phyloP scores from a whole-genome alignment of 2,888 invertebrate genomes.

The Aspidiotus destructor region DNA sequence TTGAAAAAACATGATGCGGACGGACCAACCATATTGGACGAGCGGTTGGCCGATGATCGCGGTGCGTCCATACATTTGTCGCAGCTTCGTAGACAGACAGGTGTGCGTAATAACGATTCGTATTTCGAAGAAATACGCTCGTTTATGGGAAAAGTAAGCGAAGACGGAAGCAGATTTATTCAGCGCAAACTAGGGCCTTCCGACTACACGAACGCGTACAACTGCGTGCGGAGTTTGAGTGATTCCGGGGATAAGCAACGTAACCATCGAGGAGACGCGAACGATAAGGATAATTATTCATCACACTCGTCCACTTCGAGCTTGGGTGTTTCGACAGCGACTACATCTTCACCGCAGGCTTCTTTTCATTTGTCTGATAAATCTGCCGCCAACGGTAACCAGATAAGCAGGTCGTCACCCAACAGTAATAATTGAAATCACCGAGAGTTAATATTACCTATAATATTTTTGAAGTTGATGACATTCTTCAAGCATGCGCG shows the following conservation, averaged over 20 bases:
- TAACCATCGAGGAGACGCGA: background rate
- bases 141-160: conserved; percentile 84
- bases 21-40: conserved; percentile 62
- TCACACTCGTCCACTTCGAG: conserved; percentile 44
- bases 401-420: conserved; percentile 5
- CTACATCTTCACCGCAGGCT: conserved; percentile 7
- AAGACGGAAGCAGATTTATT: conserved; percentile 37
- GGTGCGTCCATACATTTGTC: conserved; percentile 33
- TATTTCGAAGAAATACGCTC: conserved; percentile 89
- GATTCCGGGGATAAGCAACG: background rate
- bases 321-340: conserved; percentile 18
- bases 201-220: conserved; percentile 13
- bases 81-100: conserved; percentile 45
- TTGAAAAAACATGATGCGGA: conserved; percentile 96
- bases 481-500: too few relatives aligned
- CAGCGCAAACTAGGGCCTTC: conserved; percentile 15
- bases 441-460: background rate
- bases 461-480: too few relatives aligned
- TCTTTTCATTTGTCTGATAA: conserved; percentile 3
- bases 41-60: conserved; percentile 45
- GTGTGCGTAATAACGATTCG: conserved; percentile 54
- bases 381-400: background rate
- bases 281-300: conserved; percentile 50
- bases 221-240: conserved; percentile 8
- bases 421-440: background rate